Conservation (phyloP, 1,140 invertebrate species). For the Pectinophora gossypiella region DNA sequence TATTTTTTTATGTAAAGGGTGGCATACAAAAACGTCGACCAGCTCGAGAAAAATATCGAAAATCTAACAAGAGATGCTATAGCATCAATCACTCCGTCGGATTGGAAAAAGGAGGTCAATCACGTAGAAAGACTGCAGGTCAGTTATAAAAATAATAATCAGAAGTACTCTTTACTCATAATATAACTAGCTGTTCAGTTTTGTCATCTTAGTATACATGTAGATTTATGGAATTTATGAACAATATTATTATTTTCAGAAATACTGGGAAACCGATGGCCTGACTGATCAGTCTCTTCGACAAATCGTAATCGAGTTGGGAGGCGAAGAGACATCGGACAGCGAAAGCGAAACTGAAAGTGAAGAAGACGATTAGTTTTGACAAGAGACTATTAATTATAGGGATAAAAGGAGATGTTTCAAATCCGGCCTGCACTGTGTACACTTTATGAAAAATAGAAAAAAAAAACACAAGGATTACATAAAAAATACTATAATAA, state of each 20-base stretch:
- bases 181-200: too few relatives aligned
- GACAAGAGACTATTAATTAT: too few relatives aligned
- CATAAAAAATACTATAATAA: too few relatives aligned
- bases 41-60: slow-evolving; percentile 20
- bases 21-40: slow-evolving; percentile 21
- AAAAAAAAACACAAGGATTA: too few relatives aligned
- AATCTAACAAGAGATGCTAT: slow-evolving; percentile 19
- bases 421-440: too few relatives aligned
- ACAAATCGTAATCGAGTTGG: neutral
- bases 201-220: too few relatives aligned
- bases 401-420: too few relatives aligned
- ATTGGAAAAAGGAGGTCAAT: slow-evolving; percentile 27
- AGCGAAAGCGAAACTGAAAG: neutral
- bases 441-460: too few relatives aligned
- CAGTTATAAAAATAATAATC: slow-evolving; percentile 14
- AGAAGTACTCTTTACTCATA: too few relatives aligned
- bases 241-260: too few relatives aligned
- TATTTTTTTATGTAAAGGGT: slow-evolving; percentile 21
- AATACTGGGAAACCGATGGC: neutral
- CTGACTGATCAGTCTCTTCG: neutral
- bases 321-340: neutral
- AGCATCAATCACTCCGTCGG: slow-evolving; percentile 12
- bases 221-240: too few relatives aligned
- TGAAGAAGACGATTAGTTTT: too few relatives aligned
- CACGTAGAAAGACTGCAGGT: slow-evolving; percentile 8